Evolutionary conservation across 2,888 invertebrate genomes (phyloP), one percentile per base, ranked within the genome.

Genomic region (Aphidoletes aphidimyza): DNA sequence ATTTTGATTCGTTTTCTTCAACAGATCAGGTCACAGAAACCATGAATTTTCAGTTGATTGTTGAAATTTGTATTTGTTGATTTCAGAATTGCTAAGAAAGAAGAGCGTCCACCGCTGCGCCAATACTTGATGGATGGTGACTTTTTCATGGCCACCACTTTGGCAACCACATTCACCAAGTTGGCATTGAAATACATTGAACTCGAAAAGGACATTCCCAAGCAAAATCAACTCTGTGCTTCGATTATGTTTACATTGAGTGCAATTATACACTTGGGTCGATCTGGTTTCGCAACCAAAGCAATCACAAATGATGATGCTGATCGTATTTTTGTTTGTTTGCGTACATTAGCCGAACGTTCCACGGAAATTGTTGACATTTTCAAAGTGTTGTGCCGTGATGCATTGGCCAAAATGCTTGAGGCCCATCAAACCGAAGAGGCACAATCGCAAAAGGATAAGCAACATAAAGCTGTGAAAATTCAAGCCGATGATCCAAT

Each of bases 231-330:
- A 83, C 91, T 94, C 86, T 92, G 92, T 87, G 94, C 95, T 0
- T 95, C 97, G 88, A 94, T 96, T 11, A 95, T 98, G 96, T 93
- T 97, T 34, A 94, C 97, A 9, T 94, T 97, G 91, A 93, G 97
- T 5, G 94, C 95, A 17, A 94, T 98, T 86, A 91, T 98, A 84
- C 95, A 96, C 89, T 91, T 97, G 85, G 97, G 97, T 86, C 95
- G 95, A 90, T 95, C 95, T 30, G 93, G 93, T 83, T 90, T 93
- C 84, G 93, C 94, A 6, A 89, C 91, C 0, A 94, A 95, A 89
- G 93, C 94, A 0, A 96, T 99, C 87, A 99, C 98, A n/a, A 97
- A 98, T 87, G 99, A 99, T 89, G 98, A 98, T 90, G 91, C 94
- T 47, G 98, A 99, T 89, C 94, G 98, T 88, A 94, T 97, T 85